Base-by-base conservation (phyloP, 2,888 invertebrate genomes). In the Chrysodeixis includens region DNA sequence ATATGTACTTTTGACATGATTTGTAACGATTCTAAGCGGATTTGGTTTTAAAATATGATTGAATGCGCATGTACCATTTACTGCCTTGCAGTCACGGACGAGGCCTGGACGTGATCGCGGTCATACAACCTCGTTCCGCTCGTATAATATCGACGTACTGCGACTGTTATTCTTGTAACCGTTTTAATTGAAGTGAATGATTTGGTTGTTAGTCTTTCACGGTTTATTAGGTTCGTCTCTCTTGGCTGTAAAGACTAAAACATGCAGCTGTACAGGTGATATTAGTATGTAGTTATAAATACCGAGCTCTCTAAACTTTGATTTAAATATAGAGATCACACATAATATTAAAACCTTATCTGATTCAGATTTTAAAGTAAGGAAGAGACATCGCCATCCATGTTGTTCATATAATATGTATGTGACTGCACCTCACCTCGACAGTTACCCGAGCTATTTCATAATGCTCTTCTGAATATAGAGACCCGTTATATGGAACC, bases 401-500 rank as follows among this genome's bases (percentile, higher is more conserved):
- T 67, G 71, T 70, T 59, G 66, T 70, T 52, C 62, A 62, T 64
- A 64, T 35, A 74, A 55, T 61, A 20, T 63, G 53, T 61, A 20
- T 63, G 53, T 66, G 18, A 16, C 60, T 66, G 67, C 74, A 67
- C 44, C 53, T 35, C 57, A 66, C 76, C 64, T 78, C 62, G 73
- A 82, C 84, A 80, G 86, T 84, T 86, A 85, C 77, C 71, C 76
- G 77, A 82, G 79, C 81, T 79, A 83, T 86, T 83, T 84, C 82
- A 80, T 85, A 85, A 86, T 85, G 80, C 74, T 81, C 80, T 78
- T 83, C 81, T 86, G 86, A 87, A 85, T 81, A 85, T 82, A 83
- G 81, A 86, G 83, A 80, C 78, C 92, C 92, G 93, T 92, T 92
- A 92, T 86, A 82, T 85, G 86, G 86, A 90, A 86, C 85, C 86